Percentiles rank a stretch among this genome's conserved stretches.
Evolutionary conservation across 1,140 invertebrate genomes (phyloP).

Genomic region (Micrasema minimum): DNA sequence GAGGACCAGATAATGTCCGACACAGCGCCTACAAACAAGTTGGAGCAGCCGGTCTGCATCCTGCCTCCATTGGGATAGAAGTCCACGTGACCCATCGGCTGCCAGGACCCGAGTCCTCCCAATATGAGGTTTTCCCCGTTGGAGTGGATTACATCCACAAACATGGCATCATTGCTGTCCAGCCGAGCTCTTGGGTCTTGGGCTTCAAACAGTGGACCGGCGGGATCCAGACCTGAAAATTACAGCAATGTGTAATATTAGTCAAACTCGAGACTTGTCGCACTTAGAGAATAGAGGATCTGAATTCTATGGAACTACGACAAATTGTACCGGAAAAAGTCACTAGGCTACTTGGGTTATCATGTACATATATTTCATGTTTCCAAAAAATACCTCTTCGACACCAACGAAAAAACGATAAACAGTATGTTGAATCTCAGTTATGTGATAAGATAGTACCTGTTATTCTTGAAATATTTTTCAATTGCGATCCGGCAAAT

Average conservation of each 20-base stretch:
- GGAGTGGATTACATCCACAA: conserved; percentile 95
- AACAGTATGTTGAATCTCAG: too few species aligned
- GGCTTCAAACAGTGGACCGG: conserved; percentile 88
- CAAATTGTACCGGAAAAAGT: too few species aligned
- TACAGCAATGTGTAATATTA: too few species aligned
- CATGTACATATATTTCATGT: too few species aligned
- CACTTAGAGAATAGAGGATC: too few species aligned
- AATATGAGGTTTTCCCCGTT: conserved; percentile 90
- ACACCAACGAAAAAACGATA: too few species aligned
- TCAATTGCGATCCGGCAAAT: conserved; percentile 88
- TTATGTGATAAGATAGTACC: conserved; percentile 66
- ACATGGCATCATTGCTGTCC: conserved; percentile 86
- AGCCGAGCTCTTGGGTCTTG: conserved; percentile 84
- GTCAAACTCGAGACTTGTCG: too few species aligned
- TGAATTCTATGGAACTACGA: too few species aligned
- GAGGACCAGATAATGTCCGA: conserved; percentile 89
- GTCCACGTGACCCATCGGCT: conserved; percentile 91
- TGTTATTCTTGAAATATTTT: conserved; percentile 87
- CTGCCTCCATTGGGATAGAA: conserved; percentile 92
- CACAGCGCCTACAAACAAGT: conserved; percentile 89
- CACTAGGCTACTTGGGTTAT: too few species aligned
- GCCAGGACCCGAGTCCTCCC: conserved; percentile 84
- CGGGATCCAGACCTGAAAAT: conserved; percentile 83
- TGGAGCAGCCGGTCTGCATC: conserved; percentile 87
- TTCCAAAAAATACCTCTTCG: too few species aligned